These are phyloP conservation scores for Danaus chrysippus DNA, from an alignment of 2,888 invertebrate species.

Conservation along the genomic window DNA sequence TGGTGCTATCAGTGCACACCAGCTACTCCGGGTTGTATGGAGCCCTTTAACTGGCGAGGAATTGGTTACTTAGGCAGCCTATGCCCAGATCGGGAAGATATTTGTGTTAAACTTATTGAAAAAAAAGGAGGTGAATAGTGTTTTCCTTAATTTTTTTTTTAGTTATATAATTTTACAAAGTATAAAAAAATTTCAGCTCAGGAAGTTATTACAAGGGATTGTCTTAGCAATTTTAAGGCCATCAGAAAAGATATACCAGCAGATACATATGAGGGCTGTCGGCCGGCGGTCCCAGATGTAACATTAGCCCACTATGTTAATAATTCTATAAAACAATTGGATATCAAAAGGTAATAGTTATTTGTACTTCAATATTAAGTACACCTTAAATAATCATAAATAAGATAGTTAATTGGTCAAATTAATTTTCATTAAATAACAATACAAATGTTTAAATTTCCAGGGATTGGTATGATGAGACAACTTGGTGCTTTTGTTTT, in stretches of 20 bases:
- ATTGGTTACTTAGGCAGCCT: constrained; percentile 86
- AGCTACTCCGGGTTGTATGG: constrained; percentile 92
- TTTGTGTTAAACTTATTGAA: constrained; percentile 94
- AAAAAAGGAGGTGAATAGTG: constrained; percentile 85
- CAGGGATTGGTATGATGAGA: constrained; percentile 89
- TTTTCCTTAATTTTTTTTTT: constrained; percentile 2
- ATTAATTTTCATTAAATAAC: neutral
- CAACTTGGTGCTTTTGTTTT: constrained; percentile 94
- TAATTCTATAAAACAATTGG: constrained; percentile 90
- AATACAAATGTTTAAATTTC: constrained; percentile 41
- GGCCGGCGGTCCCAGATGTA: constrained; percentile 87
- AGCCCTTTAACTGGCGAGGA: constrained; percentile 90
- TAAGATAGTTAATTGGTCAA: neutral
- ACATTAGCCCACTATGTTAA: constrained; percentile 92
- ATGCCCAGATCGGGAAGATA: constrained; percentile 90
- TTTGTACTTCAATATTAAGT: neutral
- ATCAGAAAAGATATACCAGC: constrained; percentile 93
- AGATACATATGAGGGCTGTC: constrained; percentile 94
- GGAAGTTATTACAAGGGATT: constrained; percentile 89
- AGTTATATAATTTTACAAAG: neutral
- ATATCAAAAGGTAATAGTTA: constrained; percentile 84
- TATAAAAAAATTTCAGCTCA: constrained; percentile 78
- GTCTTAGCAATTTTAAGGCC: constrained; percentile 87
- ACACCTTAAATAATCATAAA: neutral
- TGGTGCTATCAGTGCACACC: constrained; percentile 95